Percentiles rank a stretch among this genome's conserved stretches.
These are phyloP conservation scores for Nematolebias whitei DNA, from an alignment of 2,113 vertebrate species.

Conservation along the genomic window DNA sequence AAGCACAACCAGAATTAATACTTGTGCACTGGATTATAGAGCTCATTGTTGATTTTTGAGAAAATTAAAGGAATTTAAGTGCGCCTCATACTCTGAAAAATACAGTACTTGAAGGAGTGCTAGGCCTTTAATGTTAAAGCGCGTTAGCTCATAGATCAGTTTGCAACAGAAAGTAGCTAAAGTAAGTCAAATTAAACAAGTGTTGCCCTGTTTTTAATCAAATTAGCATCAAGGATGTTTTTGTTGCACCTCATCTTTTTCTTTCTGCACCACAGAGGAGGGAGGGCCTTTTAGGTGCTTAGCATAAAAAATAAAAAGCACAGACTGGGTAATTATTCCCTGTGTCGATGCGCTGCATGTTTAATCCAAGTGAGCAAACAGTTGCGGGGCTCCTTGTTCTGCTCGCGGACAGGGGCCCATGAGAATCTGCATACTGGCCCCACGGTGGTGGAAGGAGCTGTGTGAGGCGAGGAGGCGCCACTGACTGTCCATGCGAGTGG, in stretches of 20 bases:
- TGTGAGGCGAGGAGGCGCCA: conserved; percentile 48
- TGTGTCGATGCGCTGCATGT: conserved; percentile 47
- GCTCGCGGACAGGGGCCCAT: conserved; percentile 54
- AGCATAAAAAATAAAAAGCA: conserved; percentile 38
- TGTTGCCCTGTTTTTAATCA: not conserved
- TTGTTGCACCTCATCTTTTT: not conserved
- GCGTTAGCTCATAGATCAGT: not conserved
- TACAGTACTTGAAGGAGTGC: too few relatives aligned
- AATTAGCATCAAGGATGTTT: not conserved
- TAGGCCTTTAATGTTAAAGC: not conserved
- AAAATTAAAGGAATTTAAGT: too few relatives aligned
- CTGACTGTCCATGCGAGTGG: conserved; percentile 69
- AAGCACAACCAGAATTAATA: too few relatives aligned
- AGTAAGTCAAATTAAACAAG: not conserved
- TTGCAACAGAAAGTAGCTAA: not conserved
- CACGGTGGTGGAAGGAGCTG: conserved; percentile 48
- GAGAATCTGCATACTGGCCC: conserved; percentile 76
- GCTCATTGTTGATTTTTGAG: too few relatives aligned
- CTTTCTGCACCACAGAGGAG: conserved; percentile 18
- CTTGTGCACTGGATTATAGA: too few relatives aligned
- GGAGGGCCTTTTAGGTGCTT: not conserved
- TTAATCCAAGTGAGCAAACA: conserved; percentile 65
- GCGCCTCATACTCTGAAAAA: too few relatives aligned
- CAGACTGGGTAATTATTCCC: conserved; percentile 61
- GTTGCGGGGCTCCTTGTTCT: conserved; percentile 50